phyloP scores from a whole-genome alignment of 2,797 vertebrate species.

The Knipowitschia caucasica region DNA sequence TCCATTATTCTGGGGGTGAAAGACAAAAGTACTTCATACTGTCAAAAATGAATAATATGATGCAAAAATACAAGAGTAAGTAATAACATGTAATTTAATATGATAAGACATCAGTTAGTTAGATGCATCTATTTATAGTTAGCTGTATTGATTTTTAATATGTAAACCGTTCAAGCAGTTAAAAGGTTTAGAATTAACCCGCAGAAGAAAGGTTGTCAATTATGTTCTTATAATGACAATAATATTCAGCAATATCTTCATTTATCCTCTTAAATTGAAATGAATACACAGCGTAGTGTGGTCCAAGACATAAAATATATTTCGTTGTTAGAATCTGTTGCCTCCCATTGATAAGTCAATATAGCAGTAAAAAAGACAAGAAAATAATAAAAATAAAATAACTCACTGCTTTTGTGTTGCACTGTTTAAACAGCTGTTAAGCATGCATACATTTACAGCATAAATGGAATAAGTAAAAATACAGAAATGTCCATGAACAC shows the following conservation, averaged over 20 bases:
- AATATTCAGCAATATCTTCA: background rate
- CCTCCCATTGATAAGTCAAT: constrained; percentile 6
- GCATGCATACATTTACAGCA: constrained; percentile 23
- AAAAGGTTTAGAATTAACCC: no score
- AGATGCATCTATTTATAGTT: no score
- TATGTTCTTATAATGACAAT: no score
- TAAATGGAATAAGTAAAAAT: constrained; percentile 16
- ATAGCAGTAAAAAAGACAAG: background rate
- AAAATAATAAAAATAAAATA: background rate
- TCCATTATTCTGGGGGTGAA: constrained; percentile 23
- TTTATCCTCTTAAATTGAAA: background rate
- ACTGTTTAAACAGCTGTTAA: constrained; percentile 25
- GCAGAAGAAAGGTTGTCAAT: no score
- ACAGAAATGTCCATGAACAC: constrained; percentile 15
- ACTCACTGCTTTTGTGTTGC: background rate
- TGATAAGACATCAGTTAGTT: no score
- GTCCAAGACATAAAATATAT: background rate
- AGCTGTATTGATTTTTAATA: no score
- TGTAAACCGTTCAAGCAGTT: no score
- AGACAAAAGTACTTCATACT: constrained; percentile 15
- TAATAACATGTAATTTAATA: background rate
- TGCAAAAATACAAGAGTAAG: background rate
- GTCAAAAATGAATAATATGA: background rate
- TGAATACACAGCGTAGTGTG: background rate
- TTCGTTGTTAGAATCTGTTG: background rate